Conservation (phyloP, 2,888 invertebrate species). For the Onchidella celtica region DNA sequence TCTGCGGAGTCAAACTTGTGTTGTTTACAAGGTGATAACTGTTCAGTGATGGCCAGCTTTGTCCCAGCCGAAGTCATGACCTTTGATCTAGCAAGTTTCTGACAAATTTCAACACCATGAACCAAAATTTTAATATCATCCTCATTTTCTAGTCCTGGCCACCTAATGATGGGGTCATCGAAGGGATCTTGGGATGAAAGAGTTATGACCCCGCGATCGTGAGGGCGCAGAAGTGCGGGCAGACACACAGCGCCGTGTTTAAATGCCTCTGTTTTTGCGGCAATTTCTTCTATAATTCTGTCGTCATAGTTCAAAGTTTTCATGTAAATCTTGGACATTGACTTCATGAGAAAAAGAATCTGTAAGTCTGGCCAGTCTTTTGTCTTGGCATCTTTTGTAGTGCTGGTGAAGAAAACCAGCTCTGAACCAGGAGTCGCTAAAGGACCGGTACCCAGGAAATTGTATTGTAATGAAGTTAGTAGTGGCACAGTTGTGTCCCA, state of each 20-base stretch:
- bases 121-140: background rate
- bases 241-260: background rate
- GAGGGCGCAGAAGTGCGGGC: background rate
- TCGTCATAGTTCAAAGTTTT: background rate
- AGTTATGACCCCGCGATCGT: background rate
- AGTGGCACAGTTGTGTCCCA: background rate
- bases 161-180: background rate
- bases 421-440: background rate
- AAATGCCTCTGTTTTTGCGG: background rate
- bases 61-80: background rate
- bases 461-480: background rate
- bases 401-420: slow-evolving; percentile 32
- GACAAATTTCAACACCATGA: background rate
- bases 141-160: no score
- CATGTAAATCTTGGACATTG: background rate
- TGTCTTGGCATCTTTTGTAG: slow-evolving; percentile 4
- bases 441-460: background rate
- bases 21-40: background rate
- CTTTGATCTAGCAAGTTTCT: background rate
- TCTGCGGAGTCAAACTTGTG: background rate
- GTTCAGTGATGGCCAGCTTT: background rate
- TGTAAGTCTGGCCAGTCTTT: slow-evolving; percentile 46
- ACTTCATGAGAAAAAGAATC: slow-evolving; percentile 1
- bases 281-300: background rate
- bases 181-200: background rate